Base-by-base conservation (phyloP, 2,113 vertebrate genomes). In the Tragelaphus scriptus region DNA sequence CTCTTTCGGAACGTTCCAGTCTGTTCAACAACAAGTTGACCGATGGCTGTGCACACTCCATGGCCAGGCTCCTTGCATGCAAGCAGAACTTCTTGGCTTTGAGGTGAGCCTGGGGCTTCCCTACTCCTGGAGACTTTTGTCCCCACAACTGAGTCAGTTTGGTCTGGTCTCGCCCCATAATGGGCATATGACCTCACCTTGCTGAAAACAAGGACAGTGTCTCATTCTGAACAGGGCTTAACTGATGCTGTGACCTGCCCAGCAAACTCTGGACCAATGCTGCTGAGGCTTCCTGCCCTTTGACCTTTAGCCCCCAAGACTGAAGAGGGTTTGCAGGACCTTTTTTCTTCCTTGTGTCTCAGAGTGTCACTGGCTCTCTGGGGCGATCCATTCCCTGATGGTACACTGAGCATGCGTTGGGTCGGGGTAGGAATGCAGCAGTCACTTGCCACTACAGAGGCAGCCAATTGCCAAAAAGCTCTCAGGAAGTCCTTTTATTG, bases 11-110 rank as follows among this genome's bases (percentile, higher is more conserved):
- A 97, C 28, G 5, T 85, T 93, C 47, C 96, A 99, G 99, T 56
- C 98, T 99, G 44, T 99, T 99, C 98, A 99, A 99, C 98, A 99
- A 99, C 98, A 99, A 98, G 32, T 87, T 99, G 93, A 99, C 99
- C 0, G 99, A 99, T 56, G 98, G 98, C 59, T 99, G 99, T 80
- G 98, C 98, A 10, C 96, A 96, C 63, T 95, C 99, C 94, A 96
- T 99, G 96, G 98, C 99, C 93, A 94, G 93, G 47, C 99, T 99
- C 58, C 98, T 99, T 10, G 98, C 98, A 26, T 98, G 93, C 96
- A 99, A 98, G 95, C 97, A 98, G 97, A 98, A 99, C 98, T 99
- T 99, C 94, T 47, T 99, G 61, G 91, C 99, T 2, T 71, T 99
- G 94, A 99, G 99, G 99, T 99, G 97, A 98, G 97, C 25, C 51